phyloP scores from a whole-genome alignment of 2,113 vertebrate genomes.

The Dascyllus trimaculatus region DNA sequence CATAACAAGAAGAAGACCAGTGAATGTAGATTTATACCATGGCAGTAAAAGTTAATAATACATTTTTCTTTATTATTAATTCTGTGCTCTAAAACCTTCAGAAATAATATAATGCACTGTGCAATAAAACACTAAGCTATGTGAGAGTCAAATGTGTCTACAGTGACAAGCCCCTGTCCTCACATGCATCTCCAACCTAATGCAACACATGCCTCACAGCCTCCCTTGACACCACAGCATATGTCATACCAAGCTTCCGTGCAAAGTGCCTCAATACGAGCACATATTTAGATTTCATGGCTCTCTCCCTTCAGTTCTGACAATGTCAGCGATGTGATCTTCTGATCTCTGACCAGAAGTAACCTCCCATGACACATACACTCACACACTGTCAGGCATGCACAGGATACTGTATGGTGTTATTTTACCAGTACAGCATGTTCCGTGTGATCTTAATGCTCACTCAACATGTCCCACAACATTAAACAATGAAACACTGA shows the following conservation, averaged over 20 bases:
- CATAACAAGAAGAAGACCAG: neutral
- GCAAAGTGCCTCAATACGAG: slow-evolving; percentile 26
- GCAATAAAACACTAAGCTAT: slow-evolving; percentile 3
- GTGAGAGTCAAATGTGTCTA: slow-evolving; percentile 11
- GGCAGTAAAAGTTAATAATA: neutral
- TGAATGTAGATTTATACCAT: slow-evolving; percentile 4
- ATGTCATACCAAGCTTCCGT: slow-evolving; percentile 35
- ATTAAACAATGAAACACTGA: slow-evolving; percentile 6
- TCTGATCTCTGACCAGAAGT: slow-evolving; percentile 25
- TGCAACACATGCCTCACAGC: slow-evolving; percentile 36
- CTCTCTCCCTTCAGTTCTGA: slow-evolving; percentile 29
- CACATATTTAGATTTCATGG: slow-evolving; percentile 24
- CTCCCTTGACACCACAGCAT: slow-evolving; percentile 22
- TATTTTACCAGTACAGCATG: slow-evolving; percentile 36
- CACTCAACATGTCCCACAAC: slow-evolving; percentile 34
- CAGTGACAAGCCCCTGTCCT: slow-evolving; percentile 23
- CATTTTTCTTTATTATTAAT: neutral
- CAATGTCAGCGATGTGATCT: slow-evolving; percentile 5
- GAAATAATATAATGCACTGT: neutral
- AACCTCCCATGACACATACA: slow-evolving; percentile 25
- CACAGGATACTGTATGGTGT: slow-evolving; percentile 8
- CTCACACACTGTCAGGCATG: slow-evolving; percentile 18
- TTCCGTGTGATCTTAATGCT: slow-evolving; percentile 13
- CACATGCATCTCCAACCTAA: slow-evolving; percentile 32
- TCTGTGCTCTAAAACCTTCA: neutral